phyloP scores from a whole-genome alignment of 1,140 invertebrate genomes.

The Heterodera carotae region DNA sequence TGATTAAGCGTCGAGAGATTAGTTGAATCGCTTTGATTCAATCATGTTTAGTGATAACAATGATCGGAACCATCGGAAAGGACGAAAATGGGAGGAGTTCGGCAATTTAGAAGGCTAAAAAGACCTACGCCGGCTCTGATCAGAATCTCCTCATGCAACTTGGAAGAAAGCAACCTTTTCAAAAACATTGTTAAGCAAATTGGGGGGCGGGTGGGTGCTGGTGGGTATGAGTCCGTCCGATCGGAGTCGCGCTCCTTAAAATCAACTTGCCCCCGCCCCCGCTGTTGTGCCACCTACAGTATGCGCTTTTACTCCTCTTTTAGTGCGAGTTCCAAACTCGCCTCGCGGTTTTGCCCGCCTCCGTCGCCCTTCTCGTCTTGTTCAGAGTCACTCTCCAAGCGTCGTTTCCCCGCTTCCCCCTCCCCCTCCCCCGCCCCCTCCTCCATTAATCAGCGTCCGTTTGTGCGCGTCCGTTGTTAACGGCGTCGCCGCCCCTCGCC shows the following conservation, averaged over 20 bases:
- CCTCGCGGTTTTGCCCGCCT: neutral
- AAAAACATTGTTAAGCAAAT: neutral
- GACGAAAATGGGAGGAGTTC: conserved; percentile 1
- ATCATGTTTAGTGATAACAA: neutral
- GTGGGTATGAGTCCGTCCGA: neutral
- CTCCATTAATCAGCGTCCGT: neutral
- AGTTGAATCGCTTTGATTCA: conserved; percentile 30
- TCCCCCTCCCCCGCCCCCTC: too few relatives aligned
- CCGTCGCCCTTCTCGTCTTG: neutral
- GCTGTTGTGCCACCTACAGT: neutral
- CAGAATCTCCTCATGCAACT: too few relatives aligned
- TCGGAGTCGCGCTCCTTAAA: neutral
- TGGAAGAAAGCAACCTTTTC: too few relatives aligned
- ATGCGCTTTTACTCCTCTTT: neutral
- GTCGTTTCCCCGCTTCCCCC: neutral
- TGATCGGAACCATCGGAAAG: neutral
- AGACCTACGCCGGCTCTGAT: too few relatives aligned
- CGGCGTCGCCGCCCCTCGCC: neutral
- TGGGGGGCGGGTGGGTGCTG: neutral
- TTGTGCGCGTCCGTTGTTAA: neutral
- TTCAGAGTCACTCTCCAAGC: neutral
- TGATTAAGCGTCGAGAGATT: conserved; percentile 25
- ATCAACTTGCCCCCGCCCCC: neutral
- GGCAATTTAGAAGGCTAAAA: neutral
- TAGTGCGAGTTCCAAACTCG: neutral